These are phyloP conservation scores for Patiria pectinifera DNA, from an alignment of 53 echinoderm and acorn worm species.

Conservation along the genomic window DNA sequence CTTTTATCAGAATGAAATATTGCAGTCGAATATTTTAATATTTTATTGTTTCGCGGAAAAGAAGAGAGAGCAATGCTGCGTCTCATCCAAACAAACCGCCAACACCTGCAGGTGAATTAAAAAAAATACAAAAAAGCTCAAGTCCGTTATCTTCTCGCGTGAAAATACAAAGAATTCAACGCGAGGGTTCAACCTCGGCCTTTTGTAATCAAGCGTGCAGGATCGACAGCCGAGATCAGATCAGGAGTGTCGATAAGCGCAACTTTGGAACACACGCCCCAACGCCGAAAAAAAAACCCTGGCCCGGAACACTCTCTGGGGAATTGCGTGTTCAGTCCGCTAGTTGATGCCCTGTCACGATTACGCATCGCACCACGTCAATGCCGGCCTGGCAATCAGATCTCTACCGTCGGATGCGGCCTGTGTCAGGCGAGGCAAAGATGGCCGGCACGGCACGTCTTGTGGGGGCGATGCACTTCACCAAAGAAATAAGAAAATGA, in stretches of 20 bases:
- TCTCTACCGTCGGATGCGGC: conserved; percentile 36
- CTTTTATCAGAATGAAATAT: too few relatives aligned
- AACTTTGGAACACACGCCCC: conserved; percentile 20
- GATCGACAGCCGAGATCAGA: conserved; percentile 42
- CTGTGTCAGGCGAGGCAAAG: neutral
- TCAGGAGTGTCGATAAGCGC: neutral
- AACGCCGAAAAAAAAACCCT: neutral
- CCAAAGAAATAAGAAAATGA: neutral
- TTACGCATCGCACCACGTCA: conserved; percentile 28
- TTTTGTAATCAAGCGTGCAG: conserved; percentile 45
- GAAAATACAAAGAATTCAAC: neutral
- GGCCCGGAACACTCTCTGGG: neutral
- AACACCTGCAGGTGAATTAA: too few relatives aligned
- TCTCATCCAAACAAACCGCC: too few relatives aligned
- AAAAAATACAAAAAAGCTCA: neutral
- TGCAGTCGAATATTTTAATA: too few relatives aligned
- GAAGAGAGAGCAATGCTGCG: too few relatives aligned
- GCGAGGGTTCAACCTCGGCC: neutral
- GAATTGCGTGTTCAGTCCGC: neutral
- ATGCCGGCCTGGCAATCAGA: conserved; percentile 22
- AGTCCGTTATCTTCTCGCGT: neutral
- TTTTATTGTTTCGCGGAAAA: too few relatives aligned
- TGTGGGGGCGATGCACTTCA: conserved; percentile 32
- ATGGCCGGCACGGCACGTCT: conserved; percentile 13
- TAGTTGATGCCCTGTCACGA: conserved; percentile 49